Evolutionary conservation across 2,888 invertebrate species (phyloP).

Genomic region (Morpho achilles): DNA sequence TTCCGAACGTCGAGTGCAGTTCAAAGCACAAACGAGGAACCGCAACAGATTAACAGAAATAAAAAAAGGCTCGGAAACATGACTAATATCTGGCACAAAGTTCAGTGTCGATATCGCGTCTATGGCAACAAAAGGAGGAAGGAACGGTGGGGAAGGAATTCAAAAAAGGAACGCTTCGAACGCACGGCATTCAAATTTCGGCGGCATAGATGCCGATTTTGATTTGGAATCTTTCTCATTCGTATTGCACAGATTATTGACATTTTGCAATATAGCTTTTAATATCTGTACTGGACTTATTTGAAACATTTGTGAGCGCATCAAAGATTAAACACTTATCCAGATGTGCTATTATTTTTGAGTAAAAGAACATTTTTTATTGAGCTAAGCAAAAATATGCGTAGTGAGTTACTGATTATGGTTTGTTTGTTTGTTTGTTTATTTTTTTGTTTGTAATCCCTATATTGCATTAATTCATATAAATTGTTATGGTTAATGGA

Average conservation of each 20-base stretch:
- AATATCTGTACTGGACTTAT: slow-evolving; percentile 7
- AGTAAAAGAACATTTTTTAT: not conserved
- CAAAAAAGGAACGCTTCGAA: slow-evolving; percentile 46
- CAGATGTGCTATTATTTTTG: not conserved
- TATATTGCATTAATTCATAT: no score
- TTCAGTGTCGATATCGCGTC: slow-evolving; percentile 63
- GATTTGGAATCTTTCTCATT: slow-evolving; percentile 36
- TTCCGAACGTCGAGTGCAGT: slow-evolving; percentile 66
- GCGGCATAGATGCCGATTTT: slow-evolving; percentile 38
- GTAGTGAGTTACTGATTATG: no score
- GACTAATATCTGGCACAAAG: slow-evolving; percentile 72
- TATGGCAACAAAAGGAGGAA: slow-evolving; percentile 56
- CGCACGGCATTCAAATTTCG: slow-evolving; percentile 36
- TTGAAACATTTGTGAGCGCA: not conserved
- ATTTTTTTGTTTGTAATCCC: no score
- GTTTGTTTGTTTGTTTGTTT: no score
- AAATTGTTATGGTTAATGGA: no score
- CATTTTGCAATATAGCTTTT: slow-evolving; percentile 16
- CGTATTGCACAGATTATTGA: slow-evolving; percentile 22
- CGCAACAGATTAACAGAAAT: slow-evolving; percentile 62
- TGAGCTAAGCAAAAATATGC: no score
- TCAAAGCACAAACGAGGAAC: slow-evolving; percentile 70
- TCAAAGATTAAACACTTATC: not conserved
- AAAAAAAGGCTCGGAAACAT: slow-evolving; percentile 45
- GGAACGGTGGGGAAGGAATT: slow-evolving; percentile 50